Conservation (phyloP, 1,140 invertebrate species). For the Calliopsis andreniformis region DNA sequence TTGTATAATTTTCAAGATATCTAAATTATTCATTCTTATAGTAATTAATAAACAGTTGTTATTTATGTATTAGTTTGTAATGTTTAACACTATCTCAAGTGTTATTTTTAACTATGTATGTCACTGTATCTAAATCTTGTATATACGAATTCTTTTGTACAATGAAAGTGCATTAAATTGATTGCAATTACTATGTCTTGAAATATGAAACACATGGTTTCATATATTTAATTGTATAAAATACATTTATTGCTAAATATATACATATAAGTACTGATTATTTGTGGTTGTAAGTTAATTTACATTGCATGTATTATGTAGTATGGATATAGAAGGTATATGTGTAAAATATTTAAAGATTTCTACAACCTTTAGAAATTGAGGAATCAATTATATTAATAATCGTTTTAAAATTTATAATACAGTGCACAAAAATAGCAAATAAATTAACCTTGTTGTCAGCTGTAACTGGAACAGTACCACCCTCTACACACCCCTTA, state of each 20-base stretch:
- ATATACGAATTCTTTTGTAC: constrained; percentile 24
- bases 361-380: too few species aligned
- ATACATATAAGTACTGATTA: constrained; percentile 9
- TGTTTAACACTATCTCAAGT: background rate
- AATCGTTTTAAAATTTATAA: background rate
- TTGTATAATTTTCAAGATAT: background rate
- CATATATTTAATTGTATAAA: constrained; percentile 18
- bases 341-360: too few species aligned
- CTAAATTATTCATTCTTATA: constrained; percentile 6
- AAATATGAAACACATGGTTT: constrained; percentile 9
- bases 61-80: constrained; percentile 22
- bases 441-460: background rate
- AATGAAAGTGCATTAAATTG: constrained; percentile 5
- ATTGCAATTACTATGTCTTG: background rate
- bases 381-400: too few species aligned
- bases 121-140: constrained; percentile 15
- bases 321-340: background rate
- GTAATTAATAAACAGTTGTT: background rate
- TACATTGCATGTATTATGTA: background rate
- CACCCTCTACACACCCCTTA: constrained; percentile 20
- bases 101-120: constrained; percentile 4
- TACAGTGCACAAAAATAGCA: background rate
- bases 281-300: background rate
- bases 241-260: constrained; percentile 7
- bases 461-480: background rate